phyloP scores from a whole-genome alignment of 1,140 invertebrate genomes.

The Aphaenogaster floridana region DNA sequence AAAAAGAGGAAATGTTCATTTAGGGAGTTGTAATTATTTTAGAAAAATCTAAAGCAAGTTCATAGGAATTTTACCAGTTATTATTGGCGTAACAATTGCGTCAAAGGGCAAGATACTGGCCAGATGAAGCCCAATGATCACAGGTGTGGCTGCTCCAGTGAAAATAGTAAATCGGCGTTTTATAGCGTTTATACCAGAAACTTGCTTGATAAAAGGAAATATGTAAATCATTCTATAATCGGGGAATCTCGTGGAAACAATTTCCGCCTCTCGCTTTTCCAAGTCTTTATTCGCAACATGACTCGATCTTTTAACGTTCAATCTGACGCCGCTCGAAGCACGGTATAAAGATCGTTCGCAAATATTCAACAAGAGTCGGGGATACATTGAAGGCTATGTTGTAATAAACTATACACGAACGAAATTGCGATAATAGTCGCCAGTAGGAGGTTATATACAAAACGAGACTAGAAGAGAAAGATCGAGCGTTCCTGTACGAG shows the following conservation, averaged over 20 bases:
- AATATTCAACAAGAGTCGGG: conserved; percentile 11
- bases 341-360: conserved; percentile 21
- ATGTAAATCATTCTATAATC: conserved; percentile 70
- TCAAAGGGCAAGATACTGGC: neutral
- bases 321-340: neutral
- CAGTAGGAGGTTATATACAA: neutral
- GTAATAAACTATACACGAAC: neutral
- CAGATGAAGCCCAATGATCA: neutral
- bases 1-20: conserved; percentile 7
- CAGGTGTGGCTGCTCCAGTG: neutral
- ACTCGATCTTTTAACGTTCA: neutral
- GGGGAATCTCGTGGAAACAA: conserved; percentile 57
- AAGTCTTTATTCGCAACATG: neutral
- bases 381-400: conserved; percentile 28
- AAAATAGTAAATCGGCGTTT: conserved; percentile 56
- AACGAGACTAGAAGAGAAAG: neutral
- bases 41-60: neutral
- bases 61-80: conserved; percentile 51
- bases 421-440: neutral
- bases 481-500: too few species aligned
- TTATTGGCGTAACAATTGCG: neutral
- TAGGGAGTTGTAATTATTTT: neutral
- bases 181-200: conserved; percentile 40
- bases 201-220: conserved; percentile 30
- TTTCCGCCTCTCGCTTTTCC: neutral